These are phyloP conservation scores for Chrysolina haemoptera DNA, from an alignment of 2,888 invertebrate species.

Conservation along the genomic window DNA sequence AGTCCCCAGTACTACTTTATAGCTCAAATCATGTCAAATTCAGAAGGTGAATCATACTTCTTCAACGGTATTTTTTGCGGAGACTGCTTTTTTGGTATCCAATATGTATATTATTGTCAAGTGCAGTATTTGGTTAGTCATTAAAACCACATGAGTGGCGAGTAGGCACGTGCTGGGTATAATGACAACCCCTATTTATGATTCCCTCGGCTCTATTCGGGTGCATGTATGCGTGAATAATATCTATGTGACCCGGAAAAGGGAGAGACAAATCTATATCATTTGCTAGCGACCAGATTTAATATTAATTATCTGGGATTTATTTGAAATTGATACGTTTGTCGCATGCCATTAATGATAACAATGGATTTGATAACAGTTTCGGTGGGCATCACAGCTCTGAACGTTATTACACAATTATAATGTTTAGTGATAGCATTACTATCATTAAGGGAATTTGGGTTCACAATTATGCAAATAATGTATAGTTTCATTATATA, in stretches of 20 bases:
- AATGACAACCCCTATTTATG: slow-evolving; percentile 55
- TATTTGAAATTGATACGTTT: slow-evolving; percentile 40
- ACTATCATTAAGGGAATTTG: neutral
- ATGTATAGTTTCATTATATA: no score
- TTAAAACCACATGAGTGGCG: slow-evolving; percentile 61
- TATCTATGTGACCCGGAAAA: slow-evolving; percentile 32
- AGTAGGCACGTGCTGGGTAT: slow-evolving; percentile 59
- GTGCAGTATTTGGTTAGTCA: slow-evolving; percentile 64
- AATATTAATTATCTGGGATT: slow-evolving; percentile 43
- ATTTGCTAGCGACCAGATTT: slow-evolving; percentile 31
- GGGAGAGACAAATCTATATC: slow-evolving; percentile 34
- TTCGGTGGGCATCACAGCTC: slow-evolving; percentile 3
- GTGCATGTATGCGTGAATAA: slow-evolving; percentile 48
- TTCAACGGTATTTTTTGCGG: no score
- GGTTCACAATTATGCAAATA: neutral
- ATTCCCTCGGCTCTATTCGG: slow-evolving; percentile 41
- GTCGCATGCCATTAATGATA: slow-evolving; percentile 21
- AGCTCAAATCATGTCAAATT: no score
- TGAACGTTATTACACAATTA: neutral
- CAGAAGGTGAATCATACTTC: no score
- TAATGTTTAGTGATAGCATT: neutral
- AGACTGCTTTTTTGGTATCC: slow-evolving; percentile 1
- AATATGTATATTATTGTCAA: slow-evolving; percentile 55
- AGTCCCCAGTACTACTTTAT: no score
- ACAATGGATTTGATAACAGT: slow-evolving; percentile 22